Evolutionary conservation across 2,888 invertebrate species (phyloP).

Genomic region (Leptothorax acervorum): DNA sequence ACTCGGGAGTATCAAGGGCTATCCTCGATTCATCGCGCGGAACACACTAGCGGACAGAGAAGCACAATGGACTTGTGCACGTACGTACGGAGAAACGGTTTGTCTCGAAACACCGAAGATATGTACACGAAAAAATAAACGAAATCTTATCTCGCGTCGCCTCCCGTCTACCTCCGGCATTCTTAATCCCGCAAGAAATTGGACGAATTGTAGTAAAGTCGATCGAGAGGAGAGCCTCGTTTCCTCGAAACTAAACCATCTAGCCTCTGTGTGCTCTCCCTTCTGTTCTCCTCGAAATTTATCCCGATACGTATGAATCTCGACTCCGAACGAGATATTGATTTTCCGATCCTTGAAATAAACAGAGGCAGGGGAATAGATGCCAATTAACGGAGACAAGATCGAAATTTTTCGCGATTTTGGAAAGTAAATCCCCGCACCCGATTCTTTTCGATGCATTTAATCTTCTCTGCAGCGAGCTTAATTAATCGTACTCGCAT

Average conservation of each 20-base stretch:
- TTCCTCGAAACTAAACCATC: not conserved
- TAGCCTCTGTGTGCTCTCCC: not conserved
- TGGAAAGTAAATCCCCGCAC: not conserved
- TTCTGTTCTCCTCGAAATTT: not conserved
- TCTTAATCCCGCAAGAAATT: conserved; percentile 3
- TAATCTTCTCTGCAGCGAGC: not conserved
- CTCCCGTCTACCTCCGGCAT: not conserved
- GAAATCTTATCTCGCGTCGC: conserved; percentile 25
- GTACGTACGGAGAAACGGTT: conserved; percentile 52
- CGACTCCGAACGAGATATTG: not conserved
- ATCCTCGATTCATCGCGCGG: conserved; percentile 64
- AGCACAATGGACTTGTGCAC: conserved; percentile 71
- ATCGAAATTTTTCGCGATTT: conserved; percentile 7
- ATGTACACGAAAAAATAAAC: conserved; percentile 48
- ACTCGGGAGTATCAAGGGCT: conserved; percentile 40
- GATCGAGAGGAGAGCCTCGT: not conserved
- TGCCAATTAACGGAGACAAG: not conserved
- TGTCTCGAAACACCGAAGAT: conserved; percentile 59
- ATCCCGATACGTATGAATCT: not conserved
- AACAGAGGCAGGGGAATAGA: not conserved
- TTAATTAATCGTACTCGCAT: not conserved
- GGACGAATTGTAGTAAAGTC: conserved; percentile 5
- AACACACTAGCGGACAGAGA: conserved; percentile 71
- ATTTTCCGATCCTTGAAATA: not conserved
- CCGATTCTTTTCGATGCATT: not conserved